These are phyloP conservation scores for Orthonyx spaldingii DNA, from an alignment of 2,113 vertebrate species.

Conservation along the genomic window DNA sequence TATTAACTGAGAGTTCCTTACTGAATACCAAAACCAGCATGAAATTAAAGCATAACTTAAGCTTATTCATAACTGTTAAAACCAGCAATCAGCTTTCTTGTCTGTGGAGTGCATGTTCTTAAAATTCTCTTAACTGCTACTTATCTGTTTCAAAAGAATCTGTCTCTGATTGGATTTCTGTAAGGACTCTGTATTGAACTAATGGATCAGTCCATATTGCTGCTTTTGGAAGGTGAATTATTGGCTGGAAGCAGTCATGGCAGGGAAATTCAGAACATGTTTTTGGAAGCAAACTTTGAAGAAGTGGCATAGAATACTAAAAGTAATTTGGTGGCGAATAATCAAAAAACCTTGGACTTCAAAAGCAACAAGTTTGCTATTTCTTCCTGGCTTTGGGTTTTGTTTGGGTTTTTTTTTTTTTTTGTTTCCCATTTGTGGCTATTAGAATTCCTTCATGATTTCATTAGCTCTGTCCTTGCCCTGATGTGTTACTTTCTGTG, in stretches of 20 bases:
- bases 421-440: background rate
- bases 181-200: background rate
- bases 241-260: background rate
- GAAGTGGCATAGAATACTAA: background rate
- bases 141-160: background rate
- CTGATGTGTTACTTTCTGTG: constrained; percentile 82
- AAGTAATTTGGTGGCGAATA: background rate
- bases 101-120: constrained; percentile 14
- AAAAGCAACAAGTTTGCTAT: background rate
- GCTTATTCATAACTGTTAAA: background rate
- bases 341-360: background rate
- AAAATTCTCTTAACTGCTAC: background rate
- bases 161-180: background rate
- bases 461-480: constrained; percentile 51
- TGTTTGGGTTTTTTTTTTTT: background rate
- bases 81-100: background rate
- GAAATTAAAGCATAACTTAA: constrained; percentile 7
- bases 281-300: background rate
- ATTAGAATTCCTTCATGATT: constrained; percentile 51
- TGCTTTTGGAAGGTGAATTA: constrained; percentile 7
- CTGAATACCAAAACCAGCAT: background rate
- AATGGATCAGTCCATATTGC: background rate
- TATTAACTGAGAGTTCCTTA: background rate
- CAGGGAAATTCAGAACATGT: background rate
- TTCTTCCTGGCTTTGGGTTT: background rate